Conservation (phyloP, 1,140 invertebrate species). For the Teleopsis dalmanni region DNA sequence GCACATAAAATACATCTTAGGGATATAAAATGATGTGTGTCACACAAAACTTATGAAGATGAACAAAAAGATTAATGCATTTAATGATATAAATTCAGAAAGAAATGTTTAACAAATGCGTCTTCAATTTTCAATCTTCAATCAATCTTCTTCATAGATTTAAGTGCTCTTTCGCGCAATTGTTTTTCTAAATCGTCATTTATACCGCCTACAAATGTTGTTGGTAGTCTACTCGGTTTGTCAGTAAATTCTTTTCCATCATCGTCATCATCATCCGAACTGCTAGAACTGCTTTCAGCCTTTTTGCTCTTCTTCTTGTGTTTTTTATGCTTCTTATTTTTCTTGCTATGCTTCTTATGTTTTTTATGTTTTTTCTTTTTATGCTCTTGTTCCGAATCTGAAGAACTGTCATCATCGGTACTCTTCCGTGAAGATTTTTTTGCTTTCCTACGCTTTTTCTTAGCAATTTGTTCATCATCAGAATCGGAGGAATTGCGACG, state of each 20-base stretch:
- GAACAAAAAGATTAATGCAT: too few species aligned
- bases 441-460: constrained; percentile 48
- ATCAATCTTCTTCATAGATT: constrained; percentile 51
- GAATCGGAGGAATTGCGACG: constrained; percentile 41
- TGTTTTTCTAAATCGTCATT: constrained; percentile 80
- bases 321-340: constrained; percentile 60
- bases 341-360: constrained; percentile 63
- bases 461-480: constrained; percentile 42
- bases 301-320: constrained; percentile 55
- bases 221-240: constrained; percentile 29
- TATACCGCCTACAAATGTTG: constrained; percentile 55
- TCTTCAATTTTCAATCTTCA: too few species aligned
- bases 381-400: constrained; percentile 51
- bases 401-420: constrained; percentile 54
- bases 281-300: constrained; percentile 58
- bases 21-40: too few species aligned
- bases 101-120: too few species aligned
- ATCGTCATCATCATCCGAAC: constrained; percentile 46
- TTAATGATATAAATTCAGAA: too few species aligned
- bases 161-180: constrained; percentile 75
- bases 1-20: too few species aligned
- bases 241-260: neutral
- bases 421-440: constrained; percentile 46
- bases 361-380: constrained; percentile 59
- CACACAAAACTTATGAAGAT: too few species aligned